Base-by-base conservation (phyloP, 2,797 vertebrate genomes). In the Labroides dimidiatus region DNA sequence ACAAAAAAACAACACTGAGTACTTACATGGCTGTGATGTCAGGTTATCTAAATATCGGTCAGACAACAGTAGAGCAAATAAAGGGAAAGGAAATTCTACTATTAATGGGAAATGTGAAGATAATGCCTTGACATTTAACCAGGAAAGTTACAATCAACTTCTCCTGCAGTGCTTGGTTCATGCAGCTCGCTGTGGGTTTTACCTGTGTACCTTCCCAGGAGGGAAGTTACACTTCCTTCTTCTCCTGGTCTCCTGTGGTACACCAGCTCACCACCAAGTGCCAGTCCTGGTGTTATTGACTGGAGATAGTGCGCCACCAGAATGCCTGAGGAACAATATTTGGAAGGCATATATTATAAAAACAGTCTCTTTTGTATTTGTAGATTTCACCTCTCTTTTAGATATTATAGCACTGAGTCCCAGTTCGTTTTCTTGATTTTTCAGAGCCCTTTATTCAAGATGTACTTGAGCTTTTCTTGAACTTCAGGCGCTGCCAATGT, bases 201-300 rank as follows among this genome's bases (percentile, higher is more conserved):
- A 96, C 96, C 93, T 86, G 96, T 96, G 72, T 98, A 98, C 58
- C 95, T 94, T 74, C 95, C 96, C 49, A 96, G 89, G 2, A 97
- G 80, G 4, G 96, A 97, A 64, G 95, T 95, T 48, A 97, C 96
- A 0, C 94, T 93, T 45, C 96, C 96, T 78, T 97, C 95, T 72
- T 98, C 96, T n/a, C 96, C 96, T 0, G 96, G 95, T 78, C 96
- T 93, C 59, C 89, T 91, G 88, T 98, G 96, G 80, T 96, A 98
- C 39, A 97, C 96, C 6, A 98, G 88, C 81, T 97, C 96, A 39
- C 96, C 96, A 0, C 96, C 96, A n/a, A 98, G 87, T 23, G 95
- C 95, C 85, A 98, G 87, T 17, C 89, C 85, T 0, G 96, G 92
- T 0, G 96, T 95, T 77, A 98, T 81, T n/a, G 96, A 96, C 92